These are phyloP conservation scores for Fringilla coelebs DNA, from an alignment of 2,797 vertebrate genomes.

Conservation along the genomic window DNA sequence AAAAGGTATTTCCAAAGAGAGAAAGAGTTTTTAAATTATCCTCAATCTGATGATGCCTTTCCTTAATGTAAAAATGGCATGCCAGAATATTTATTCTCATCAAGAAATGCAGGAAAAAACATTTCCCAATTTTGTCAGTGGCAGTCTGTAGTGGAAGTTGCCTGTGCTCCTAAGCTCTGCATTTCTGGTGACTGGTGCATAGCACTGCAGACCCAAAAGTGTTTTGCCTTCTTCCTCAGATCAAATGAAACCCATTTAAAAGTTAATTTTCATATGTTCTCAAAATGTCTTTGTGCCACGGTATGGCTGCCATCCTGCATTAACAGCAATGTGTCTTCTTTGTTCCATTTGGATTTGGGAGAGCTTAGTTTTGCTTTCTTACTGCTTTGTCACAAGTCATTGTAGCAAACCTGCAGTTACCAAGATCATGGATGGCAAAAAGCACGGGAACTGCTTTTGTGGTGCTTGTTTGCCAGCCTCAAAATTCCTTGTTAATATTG, in stretches of 20 bases:
- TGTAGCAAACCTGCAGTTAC: neutral
- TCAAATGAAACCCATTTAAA: neutral
- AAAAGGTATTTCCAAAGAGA: neutral
- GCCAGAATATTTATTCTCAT: neutral
- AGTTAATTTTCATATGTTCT: neutral
- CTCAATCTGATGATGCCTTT: neutral
- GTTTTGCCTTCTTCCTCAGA: neutral
- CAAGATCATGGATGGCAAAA: conserved; percentile 11
- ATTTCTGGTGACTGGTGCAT: neutral
- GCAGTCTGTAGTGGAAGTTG: neutral
- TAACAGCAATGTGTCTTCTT: neutral
- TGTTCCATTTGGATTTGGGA: neutral
- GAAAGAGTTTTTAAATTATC: neutral
- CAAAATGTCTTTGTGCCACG: neutral
- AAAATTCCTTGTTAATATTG: neutral
- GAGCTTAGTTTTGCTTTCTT: conserved; percentile 37
- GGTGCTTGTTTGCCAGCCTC: neutral
- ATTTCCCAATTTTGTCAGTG: neutral
- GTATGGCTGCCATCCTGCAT: neutral
- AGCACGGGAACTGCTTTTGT: neutral
- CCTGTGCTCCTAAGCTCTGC: neutral
- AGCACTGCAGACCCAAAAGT: neutral
- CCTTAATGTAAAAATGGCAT: neutral
- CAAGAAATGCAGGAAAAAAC: neutral
- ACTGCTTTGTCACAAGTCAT: conserved; percentile 24